Percentiles rank a stretch among this genome's conserved stretches.
Conservation (phyloP, 2,888 invertebrate genomes). For the Sphecodes monilicornis region DNA sequence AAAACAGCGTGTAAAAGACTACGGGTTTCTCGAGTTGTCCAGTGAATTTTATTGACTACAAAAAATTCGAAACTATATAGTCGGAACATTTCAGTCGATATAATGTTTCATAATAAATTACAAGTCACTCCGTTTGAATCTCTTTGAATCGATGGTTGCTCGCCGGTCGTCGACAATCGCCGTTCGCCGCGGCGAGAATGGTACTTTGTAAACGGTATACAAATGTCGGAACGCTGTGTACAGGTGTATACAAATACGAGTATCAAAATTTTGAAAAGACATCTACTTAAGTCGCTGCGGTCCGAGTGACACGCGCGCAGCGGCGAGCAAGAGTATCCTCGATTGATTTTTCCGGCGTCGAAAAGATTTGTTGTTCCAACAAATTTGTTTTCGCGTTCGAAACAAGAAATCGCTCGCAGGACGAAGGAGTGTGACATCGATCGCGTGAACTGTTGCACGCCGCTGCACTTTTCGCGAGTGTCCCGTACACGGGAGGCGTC, state of each 20-base stretch:
- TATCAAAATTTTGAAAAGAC: conserved; percentile 73
- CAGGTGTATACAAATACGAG: conserved; percentile 64
- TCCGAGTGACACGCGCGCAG: background rate
- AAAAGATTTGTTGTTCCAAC: background rate
- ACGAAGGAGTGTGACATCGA: background rate
- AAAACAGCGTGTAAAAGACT: too few species aligned
- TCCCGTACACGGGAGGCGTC: conserved; percentile 11
- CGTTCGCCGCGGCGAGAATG: conserved; percentile 15
- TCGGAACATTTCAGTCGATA: background rate
- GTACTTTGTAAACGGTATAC: conserved; percentile 64
- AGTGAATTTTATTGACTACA: background rate
- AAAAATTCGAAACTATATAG: background rate
- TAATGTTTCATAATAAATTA: background rate
- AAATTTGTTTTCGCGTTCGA: background rate
- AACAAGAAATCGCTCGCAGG: background rate
- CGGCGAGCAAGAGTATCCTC: background rate
- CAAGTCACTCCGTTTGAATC: background rate
- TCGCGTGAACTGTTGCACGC: background rate
- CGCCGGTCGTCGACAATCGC: conserved; percentile 45
- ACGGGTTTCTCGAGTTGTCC: background rate
- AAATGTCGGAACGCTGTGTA: conserved; percentile 61
- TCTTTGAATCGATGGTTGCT: background rate
- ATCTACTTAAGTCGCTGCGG: conserved; percentile 44
- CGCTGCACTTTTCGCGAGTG: background rate
- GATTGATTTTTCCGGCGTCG: background rate